These are phyloP conservation scores for Heteropelma amictum DNA, from an alignment of 2,888 invertebrate genomes.

Conservation along the genomic window DNA sequence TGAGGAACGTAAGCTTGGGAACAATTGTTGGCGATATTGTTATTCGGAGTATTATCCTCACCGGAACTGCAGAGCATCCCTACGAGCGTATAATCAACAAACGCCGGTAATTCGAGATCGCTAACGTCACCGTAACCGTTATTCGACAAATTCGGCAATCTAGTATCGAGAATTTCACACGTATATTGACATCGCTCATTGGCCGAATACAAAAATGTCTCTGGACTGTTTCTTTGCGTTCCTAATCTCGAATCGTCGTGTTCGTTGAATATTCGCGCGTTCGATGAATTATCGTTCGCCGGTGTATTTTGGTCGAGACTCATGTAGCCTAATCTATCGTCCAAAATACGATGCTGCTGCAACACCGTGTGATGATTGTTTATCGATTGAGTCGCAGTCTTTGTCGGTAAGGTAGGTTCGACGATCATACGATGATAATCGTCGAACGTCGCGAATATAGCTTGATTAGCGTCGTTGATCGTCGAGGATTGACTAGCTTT, in stretches of 20 bases:
- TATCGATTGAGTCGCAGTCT: slow-evolving; percentile 39
- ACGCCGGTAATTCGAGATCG: slow-evolving; percentile 72
- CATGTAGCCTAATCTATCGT: slow-evolving; percentile 65
- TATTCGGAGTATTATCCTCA: slow-evolving; percentile 62
- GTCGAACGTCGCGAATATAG: slow-evolving; percentile 59
- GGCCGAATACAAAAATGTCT: slow-evolving; percentile 69
- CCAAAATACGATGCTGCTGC: slow-evolving; percentile 61
- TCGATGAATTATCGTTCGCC: slow-evolving; percentile 18
- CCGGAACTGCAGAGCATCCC: slow-evolving; percentile 73
- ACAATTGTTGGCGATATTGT: slow-evolving; percentile 61
- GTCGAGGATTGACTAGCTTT: slow-evolving; percentile 68
- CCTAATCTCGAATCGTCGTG: slow-evolving; percentile 60
- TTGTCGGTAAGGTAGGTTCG: slow-evolving; percentile 44
- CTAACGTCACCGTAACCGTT: slow-evolving; percentile 58
- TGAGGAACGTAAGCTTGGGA: slow-evolving; percentile 73
- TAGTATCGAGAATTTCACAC: slow-evolving; percentile 73
- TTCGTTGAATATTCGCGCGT: slow-evolving; percentile 64
- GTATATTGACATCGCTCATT: slow-evolving; percentile 74
- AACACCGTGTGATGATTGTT: slow-evolving; percentile 47
- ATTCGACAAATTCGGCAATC: slow-evolving; percentile 63
- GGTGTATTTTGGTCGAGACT: slow-evolving; percentile 53
- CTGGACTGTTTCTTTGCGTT: slow-evolving; percentile 68
- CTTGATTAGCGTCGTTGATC: slow-evolving; percentile 56
- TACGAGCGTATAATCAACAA: slow-evolving; percentile 75
- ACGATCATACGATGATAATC: slow-evolving; percentile 63